Evolutionary conservation across 2,797 vertebrate species (phyloP), one percentile per base, ranked within the genome.

Genomic region (Cygnus olor): DNA sequence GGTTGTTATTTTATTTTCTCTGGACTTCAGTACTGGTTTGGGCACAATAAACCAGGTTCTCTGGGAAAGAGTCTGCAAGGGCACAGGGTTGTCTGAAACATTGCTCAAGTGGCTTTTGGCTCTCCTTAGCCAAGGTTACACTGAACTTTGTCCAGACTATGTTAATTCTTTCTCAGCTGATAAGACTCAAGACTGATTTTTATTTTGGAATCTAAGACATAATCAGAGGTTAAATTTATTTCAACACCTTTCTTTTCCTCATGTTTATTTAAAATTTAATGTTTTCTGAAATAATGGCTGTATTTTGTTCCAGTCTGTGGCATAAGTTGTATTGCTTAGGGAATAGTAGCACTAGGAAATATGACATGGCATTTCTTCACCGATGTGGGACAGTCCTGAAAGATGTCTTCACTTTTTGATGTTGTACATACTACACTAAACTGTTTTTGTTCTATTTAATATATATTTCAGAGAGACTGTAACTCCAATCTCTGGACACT

Each of bases 1-100:
- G 61, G 49, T 86, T 84, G 11, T 90, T 91, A 28, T 40, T 92
- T 86, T 91, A n/a, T 94, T 95, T 95, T 88, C 47, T 61, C 91
- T 95, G 89, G 77, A 61, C 24, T 81, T 77, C 25, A 84, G 73
- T 53, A 56, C 71, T 84, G 54, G 63, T 88, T 85, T 28, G 45
- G 79, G 68, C 49, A 80, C 42, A 82, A 71, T 51, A 81, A 93
- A 74, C 79, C 36, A 85, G 34, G 40, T 10, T 87, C 70, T 87
- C 89, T 49, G 74, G 9, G 71, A 92, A 60, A 80, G 38, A 25
- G 13, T 81, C 77, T 85, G n/a, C 58, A 81, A 91, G 49, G 57
- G 56, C 30, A 64, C 57, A 45, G 66, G 14, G 44, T 61, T 95
- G 58, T 61, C 49, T 89, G 72, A 94, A 57, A 36, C 0, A 1